A percentile compares a stretch with the other conserved stretches of the same genome.
Conservation (phyloP, 2,888 invertebrate genomes). For the Cataglyphis livida region DNA sequence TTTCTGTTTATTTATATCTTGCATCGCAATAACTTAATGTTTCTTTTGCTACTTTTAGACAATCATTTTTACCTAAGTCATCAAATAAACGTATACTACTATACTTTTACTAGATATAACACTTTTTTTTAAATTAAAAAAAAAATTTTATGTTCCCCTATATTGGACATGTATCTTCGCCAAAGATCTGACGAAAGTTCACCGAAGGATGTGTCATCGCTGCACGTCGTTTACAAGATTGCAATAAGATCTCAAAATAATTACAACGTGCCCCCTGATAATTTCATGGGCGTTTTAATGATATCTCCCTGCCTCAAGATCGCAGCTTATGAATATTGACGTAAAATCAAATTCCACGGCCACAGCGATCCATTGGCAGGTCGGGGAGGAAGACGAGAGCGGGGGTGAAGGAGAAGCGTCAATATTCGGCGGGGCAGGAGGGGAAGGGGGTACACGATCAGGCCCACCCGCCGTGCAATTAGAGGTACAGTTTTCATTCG, state of each 20-base stretch:
- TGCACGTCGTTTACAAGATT: conserved; percentile 18
- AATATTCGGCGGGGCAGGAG: conserved; percentile 24
- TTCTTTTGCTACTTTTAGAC: background rate
- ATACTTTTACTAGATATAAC: background rate
- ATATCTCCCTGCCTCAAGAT: background rate
- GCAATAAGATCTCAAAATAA: conserved; percentile 50
- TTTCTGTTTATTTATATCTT: background rate
- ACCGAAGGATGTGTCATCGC: background rate
- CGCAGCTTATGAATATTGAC: conserved; percentile 41
- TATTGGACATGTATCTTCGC: background rate
- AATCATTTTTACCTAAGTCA: background rate
- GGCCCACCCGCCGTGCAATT: conserved; percentile 56
- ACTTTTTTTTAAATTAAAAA: background rate
- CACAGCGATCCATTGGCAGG: background rate
- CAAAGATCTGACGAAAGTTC: background rate
- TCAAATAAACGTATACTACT: background rate
- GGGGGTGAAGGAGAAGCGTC: background rate
- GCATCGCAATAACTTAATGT: background rate
- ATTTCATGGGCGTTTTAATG: conserved; percentile 37
- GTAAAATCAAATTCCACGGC: conserved; percentile 20
- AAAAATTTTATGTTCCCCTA: background rate
- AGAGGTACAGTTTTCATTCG: conserved; percentile 62
- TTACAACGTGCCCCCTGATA: conserved; percentile 26
- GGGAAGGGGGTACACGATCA: conserved; percentile 4
- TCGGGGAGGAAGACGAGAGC: background rate